These are phyloP conservation scores for Orientallactaga sibirica DNA, from an alignment of 2,797 vertebrate genomes.

Conservation along the genomic window DNA sequence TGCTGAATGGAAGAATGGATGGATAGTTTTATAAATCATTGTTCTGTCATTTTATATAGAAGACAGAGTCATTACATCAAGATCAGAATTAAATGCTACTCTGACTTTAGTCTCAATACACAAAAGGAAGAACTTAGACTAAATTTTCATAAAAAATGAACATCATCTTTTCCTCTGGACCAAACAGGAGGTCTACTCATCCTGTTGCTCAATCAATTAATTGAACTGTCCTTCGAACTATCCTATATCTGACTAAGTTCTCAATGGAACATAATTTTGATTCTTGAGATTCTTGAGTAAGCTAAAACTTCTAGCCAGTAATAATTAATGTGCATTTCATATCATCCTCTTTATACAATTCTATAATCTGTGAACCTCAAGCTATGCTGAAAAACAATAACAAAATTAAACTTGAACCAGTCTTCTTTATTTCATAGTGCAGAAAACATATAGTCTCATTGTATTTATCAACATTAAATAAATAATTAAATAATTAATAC, in stretches of 20 bases:
- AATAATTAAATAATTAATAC: background rate
- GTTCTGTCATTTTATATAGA: background rate
- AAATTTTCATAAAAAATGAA: conserved; percentile 7
- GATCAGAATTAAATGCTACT: background rate
- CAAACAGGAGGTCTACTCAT: background rate
- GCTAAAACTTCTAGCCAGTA: conserved; percentile 3
- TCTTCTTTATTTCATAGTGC: background rate
- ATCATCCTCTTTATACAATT: conserved; percentile 8
- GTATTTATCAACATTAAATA: background rate
- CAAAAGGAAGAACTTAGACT: background rate
- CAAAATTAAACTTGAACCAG: background rate
- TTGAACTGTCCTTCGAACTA: conserved; percentile 23
- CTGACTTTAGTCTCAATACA: background rate
- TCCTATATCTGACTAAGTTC: background rate
- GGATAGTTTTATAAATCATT: background rate
- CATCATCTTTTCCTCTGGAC: background rate
- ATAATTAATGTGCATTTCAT: background rate
- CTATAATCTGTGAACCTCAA: background rate
- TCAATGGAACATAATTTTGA: background rate
- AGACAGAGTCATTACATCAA: background rate
- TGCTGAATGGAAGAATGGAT: background rate
- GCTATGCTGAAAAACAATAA: background rate
- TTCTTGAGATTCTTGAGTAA: background rate
- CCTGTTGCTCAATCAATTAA: background rate
- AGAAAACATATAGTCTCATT: background rate